Evolutionary conservation across 2,113 vertebrate species (phyloP).

Genomic region (Megaceryle torquata): DNA sequence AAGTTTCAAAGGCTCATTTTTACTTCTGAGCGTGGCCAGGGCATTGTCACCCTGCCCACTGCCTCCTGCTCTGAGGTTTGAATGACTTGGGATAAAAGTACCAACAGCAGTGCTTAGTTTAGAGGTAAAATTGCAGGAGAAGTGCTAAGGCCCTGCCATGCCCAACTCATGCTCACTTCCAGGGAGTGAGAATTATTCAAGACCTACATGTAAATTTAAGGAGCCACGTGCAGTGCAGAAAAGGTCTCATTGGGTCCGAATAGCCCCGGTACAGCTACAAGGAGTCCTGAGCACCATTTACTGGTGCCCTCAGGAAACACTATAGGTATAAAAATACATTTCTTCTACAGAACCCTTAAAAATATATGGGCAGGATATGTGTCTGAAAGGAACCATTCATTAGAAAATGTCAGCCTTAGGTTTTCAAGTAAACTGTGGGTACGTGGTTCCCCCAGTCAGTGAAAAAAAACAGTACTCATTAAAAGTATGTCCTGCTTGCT

Average conservation of each 20-base stretch:
- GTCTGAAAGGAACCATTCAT: not conserved
- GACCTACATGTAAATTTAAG: not conserved
- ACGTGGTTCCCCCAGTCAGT: not conserved
- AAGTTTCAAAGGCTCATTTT: not conserved
- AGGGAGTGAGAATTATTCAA: not conserved
- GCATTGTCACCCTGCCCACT: not conserved
- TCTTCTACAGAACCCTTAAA: not conserved
- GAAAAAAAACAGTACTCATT: not conserved
- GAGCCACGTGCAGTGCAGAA: not conserved
- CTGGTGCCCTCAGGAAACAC: not conserved
- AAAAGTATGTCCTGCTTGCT: not conserved
- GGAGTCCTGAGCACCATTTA: not conserved
- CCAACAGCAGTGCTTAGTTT: not conserved
- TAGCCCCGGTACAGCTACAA: not conserved
- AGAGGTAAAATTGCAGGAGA: not conserved
- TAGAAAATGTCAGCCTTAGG: not conserved
- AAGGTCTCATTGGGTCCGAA: fast-evolving
- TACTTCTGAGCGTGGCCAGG: not conserved
- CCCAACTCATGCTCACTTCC: not conserved
- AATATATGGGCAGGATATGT: not conserved
- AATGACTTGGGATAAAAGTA: not conserved
- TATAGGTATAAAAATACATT: not conserved
- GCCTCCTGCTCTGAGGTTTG: not conserved
- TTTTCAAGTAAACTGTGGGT: not conserved
- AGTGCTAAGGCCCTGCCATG: not conserved